phyloP scores from a whole-genome alignment of 1,140 invertebrate genomes.

The Nautilus pompilius region DNA sequence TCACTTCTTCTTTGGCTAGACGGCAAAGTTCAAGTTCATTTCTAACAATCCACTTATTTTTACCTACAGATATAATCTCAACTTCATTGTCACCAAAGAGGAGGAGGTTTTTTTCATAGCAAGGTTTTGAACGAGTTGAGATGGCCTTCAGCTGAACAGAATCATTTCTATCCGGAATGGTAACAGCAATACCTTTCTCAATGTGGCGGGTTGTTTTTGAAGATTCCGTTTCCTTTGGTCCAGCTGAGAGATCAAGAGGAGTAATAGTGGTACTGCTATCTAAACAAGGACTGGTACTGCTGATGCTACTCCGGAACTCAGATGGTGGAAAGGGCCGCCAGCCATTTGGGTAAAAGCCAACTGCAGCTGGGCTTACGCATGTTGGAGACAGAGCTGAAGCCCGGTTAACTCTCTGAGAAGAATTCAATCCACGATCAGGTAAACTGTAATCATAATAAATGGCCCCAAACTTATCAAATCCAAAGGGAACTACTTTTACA shows the following conservation, averaged over 20 bases:
- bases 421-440: constrained; percentile 42
- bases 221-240: neutral
- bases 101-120: constrained; percentile 42
- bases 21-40: constrained; percentile 42
- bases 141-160: neutral
- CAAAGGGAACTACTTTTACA: constrained; percentile 7
- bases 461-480: constrained; percentile 23
- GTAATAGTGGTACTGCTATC: constrained; percentile 18
- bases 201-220: neutral
- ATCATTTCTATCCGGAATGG: neutral
- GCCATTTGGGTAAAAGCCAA: constrained; percentile 18
- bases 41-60: constrained; percentile 45
- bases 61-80: constrained; percentile 49
- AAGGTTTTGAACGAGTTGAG: constrained; percentile 10
- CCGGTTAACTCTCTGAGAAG: constrained; percentile 6
- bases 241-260: constrained; percentile 38
- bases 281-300: neutral
- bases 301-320: constrained; percentile 8
- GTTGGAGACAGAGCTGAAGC: constrained; percentile 22
- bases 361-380: constrained; percentile 8
- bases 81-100: constrained; percentile 44
- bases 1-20: constrained; percentile 14
- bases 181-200: neutral
- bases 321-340: constrained; percentile 20
- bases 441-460: constrained; percentile 42